Evolutionary conservation across 2,888 invertebrate species (phyloP).

Genomic region (Lithosia quadra): DNA sequence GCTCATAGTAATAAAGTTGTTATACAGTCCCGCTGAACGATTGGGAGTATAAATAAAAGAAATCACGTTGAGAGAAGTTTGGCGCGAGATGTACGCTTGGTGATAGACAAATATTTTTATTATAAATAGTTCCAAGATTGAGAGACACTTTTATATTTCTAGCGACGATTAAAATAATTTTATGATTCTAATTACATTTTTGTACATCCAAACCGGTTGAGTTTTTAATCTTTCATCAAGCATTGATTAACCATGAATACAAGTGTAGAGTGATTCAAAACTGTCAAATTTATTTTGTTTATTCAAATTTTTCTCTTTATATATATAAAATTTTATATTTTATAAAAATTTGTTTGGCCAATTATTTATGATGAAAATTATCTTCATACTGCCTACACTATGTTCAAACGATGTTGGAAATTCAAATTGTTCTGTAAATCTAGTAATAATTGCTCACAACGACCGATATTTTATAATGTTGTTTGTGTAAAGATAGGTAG

Average conservation of each 20-base stretch:
- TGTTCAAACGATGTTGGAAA: constrained; percentile 14
- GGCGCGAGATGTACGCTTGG: constrained; percentile 50
- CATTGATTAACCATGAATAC: constrained; percentile 39
- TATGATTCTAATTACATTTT: constrained; percentile 42
- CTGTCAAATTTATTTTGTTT: constrained; percentile 39
- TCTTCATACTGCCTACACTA: constrained; percentile 32
- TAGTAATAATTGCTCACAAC: constrained; percentile 34
- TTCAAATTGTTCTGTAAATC: constrained; percentile 38
- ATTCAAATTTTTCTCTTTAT: constrained; percentile 27
- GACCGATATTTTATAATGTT: constrained; percentile 24
- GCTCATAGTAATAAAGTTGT: constrained; percentile 50
- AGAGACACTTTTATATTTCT: constrained; percentile 39
- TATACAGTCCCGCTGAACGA: constrained; percentile 52
- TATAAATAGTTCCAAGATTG: constrained; percentile 50
- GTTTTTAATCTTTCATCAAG: constrained; percentile 24
- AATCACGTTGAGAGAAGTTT: constrained; percentile 50
- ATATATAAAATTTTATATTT: constrained; percentile 26
- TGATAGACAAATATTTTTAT: constrained; percentile 59
- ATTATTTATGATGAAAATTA: constrained; percentile 36
- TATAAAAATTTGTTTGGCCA: constrained; percentile 28
- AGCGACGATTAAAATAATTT: constrained; percentile 43
- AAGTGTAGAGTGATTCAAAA: constrained; percentile 33
- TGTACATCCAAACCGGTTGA: constrained; percentile 31
- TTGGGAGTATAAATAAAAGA: constrained; percentile 51
- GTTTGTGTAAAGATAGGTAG: constrained; percentile 29